Conservation (phyloP, 2,113 vertebrate genomes). For the Felis chaus region DNA sequence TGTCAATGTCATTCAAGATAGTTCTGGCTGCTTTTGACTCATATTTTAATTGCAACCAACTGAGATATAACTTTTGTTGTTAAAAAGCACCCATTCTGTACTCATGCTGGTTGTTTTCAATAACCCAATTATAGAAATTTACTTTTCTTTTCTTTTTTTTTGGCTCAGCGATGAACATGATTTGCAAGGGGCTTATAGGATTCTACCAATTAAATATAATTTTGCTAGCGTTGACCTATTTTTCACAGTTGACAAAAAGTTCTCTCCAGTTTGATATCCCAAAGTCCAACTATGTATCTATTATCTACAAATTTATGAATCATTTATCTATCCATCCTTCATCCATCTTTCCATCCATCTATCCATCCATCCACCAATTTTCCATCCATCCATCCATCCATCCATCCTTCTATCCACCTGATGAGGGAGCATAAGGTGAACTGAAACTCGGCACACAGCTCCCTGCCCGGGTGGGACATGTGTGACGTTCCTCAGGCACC, state of each 20-base stretch:
- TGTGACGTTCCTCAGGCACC: too few species aligned
- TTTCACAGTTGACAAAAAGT: background rate
- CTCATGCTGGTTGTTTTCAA: background rate
- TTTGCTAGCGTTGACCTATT: background rate
- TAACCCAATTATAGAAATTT: background rate
- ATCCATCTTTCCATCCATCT: background rate
- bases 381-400: background rate
- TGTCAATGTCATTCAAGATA: too few species aligned
- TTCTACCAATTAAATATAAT: too few species aligned
- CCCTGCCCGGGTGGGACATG: too few species aligned
- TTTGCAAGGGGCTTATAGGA: background rate
- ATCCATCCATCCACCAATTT: too few species aligned
- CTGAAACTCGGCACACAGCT: too few species aligned
- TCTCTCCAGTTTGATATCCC: background rate
- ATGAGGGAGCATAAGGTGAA: too few species aligned
- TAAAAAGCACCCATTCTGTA: background rate
- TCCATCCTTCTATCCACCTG: background rate
- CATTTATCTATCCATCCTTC: too few species aligned
- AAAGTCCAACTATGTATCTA: background rate
- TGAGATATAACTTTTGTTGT: background rate
- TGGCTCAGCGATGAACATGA: background rate
- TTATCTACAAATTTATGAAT: background rate
- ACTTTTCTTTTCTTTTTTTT: background rate
- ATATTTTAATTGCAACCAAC: background rate
- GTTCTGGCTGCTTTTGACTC: too few species aligned